Evolutionary conservation across 2,888 invertebrate species (phyloP).

Genomic region (Eupsilia transversa): DNA sequence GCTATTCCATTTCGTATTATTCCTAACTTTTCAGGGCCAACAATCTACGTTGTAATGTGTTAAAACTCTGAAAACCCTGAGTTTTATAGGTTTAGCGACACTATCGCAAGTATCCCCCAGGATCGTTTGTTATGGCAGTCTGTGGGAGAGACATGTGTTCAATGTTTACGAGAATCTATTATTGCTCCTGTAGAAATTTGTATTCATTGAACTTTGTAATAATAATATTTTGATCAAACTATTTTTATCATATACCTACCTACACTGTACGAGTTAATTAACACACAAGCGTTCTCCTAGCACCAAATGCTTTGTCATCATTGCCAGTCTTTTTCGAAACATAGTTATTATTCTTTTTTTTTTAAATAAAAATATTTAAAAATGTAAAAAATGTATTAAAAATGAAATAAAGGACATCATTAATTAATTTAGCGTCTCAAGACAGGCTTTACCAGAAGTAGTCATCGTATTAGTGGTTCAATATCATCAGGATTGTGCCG

Average conservation of each 20-base stretch:
- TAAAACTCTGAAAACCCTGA: too few species aligned
- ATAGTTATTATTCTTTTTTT: too few species aligned
- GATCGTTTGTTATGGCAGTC: constrained; percentile 19
- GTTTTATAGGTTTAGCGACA: constrained; percentile 14
- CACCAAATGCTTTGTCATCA: not conserved
- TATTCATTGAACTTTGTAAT: constrained; percentile 22
- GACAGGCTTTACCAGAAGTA: too few species aligned
- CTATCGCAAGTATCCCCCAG: constrained; percentile 30
- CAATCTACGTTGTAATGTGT: not conserved
- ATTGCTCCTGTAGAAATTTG: not conserved
- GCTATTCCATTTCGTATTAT: not conserved
- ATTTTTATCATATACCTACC: not conserved
- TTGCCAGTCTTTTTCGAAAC: not conserved
- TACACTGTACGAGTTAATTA: not conserved
- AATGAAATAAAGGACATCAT: too few species aligned
- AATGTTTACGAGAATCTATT: constrained; percentile 43
- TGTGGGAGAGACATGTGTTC: constrained; percentile 53
- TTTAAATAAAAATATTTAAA: too few species aligned
- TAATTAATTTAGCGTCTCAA: not conserved
- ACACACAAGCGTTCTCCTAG: not conserved
- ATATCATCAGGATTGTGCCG: not conserved
- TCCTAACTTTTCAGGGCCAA: not conserved
- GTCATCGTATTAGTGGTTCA: not conserved
- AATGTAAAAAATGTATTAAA: too few species aligned
- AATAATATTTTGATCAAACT: constrained; percentile 20